Conservation (phyloP, 2,797 vertebrate genomes). For the Hafferia zeledoni region DNA sequence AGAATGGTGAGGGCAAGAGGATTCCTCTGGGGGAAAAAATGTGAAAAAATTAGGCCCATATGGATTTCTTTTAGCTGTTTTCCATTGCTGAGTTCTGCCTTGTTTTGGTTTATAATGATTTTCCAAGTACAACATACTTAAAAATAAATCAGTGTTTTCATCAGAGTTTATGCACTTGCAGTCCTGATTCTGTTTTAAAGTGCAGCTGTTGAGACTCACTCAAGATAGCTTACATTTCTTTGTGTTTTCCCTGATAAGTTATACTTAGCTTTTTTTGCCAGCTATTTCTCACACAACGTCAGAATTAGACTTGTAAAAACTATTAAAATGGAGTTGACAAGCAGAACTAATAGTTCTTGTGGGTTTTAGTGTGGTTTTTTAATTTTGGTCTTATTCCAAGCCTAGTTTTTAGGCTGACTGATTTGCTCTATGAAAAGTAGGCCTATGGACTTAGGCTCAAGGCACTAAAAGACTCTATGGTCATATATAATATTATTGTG, state of each 20-base stretch:
- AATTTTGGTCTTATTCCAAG: background rate
- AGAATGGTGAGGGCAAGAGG: background rate
- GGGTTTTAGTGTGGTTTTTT: background rate
- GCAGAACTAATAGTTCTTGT: conserved; percentile 34
- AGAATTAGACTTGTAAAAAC: conserved; percentile 57
- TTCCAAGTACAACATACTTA: conserved; percentile 52
- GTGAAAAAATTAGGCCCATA: background rate
- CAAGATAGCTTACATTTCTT: conserved; percentile 59
- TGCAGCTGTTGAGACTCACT: conserved; percentile 53
- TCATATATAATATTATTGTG: background rate
- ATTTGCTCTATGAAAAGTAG: background rate
- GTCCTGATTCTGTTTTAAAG: conserved; percentile 33
- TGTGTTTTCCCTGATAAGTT: conserved; percentile 60
- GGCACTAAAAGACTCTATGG: background rate
- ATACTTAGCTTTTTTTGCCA: conserved; percentile 43
- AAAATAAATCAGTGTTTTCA: conserved; percentile 61
- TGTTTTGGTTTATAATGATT: conserved; percentile 63
- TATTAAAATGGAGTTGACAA: conserved; percentile 55
- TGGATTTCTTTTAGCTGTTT: conserved; percentile 43
- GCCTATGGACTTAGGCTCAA: background rate
- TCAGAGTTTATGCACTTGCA: conserved; percentile 49
- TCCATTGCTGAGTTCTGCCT: conserved; percentile 38
- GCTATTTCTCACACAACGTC: conserved; percentile 27
- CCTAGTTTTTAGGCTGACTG: background rate
- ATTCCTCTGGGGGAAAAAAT: background rate